These are phyloP conservation scores for Hipposideros armiger DNA, from an alignment of 2,113 vertebrate genomes.

Conservation along the genomic window DNA sequence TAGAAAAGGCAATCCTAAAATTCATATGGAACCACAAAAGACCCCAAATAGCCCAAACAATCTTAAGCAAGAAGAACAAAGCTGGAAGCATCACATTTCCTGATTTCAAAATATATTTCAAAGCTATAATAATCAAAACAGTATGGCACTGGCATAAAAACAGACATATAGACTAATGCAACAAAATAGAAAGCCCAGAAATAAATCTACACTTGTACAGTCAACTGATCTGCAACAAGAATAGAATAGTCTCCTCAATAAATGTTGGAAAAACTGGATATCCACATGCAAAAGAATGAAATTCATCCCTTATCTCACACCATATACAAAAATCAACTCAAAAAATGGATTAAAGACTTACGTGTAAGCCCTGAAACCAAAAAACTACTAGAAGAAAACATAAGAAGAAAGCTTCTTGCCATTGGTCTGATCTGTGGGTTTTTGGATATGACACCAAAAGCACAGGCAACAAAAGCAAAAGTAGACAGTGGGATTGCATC, in stretches of 20 bases:
- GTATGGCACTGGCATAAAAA: neutral
- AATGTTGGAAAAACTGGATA: neutral
- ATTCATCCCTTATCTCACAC: neutral
- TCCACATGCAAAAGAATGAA: neutral
- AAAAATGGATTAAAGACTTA: slow-evolving; percentile 15
- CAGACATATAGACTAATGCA: neutral
- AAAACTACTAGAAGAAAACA: neutral
- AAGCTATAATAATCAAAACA: neutral
- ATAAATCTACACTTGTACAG: neutral
- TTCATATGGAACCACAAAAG: neutral
- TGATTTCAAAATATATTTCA: neutral
- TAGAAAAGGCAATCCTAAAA: neutral
- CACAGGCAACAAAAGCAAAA: neutral
- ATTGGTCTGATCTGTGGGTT: neutral
- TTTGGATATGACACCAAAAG: neutral
- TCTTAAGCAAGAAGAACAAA: neutral
- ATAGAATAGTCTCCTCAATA: neutral
- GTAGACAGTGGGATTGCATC: neutral
- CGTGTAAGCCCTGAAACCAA: neutral
- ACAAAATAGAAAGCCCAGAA: neutral
- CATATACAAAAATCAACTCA: neutral
- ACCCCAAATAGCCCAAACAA: neutral
- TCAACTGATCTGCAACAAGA: neutral
- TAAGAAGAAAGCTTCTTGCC: neutral
- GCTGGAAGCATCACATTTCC: neutral